Percentiles rank a stretch among this genome's conserved stretches.
These are phyloP conservation scores for Threskiornis aethiopicus DNA, from an alignment of 2,797 vertebrate species.

Conservation along the genomic window DNA sequence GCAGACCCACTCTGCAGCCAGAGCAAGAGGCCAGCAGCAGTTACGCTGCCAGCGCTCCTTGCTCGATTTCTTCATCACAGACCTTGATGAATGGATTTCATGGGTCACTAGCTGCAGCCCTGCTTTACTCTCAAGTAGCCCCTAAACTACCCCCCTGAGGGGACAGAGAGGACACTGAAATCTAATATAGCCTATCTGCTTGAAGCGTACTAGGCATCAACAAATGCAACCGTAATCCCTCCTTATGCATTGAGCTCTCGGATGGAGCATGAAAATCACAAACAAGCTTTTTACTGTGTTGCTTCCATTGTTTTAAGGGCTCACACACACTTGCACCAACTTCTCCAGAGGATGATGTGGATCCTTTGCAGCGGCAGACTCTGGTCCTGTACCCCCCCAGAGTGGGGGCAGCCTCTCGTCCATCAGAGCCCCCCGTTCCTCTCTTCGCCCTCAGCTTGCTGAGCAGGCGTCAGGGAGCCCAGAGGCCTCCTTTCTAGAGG, in stretches of 20 bases:
- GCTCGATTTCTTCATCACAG: neutral
- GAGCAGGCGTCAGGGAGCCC: fast-evolving
- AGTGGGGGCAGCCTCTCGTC: neutral
- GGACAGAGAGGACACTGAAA: neutral
- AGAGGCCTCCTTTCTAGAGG: constrained; percentile 7
- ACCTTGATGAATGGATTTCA: neutral
- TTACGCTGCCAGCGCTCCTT: neutral
- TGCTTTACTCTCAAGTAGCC: neutral
- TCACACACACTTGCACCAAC: fast-evolving
- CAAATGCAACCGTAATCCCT: neutral
- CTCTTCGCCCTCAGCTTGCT: neutral
- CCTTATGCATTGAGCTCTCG: fast-evolving
- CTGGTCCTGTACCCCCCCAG: neutral
- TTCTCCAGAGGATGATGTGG: neutral
- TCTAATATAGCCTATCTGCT: neutral
- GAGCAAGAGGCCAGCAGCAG: neutral
- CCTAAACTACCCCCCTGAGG: neutral
- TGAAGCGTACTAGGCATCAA: neutral
- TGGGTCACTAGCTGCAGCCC: neutral
- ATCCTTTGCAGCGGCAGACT: neutral
- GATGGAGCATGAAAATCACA: neutral
- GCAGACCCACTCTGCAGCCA: neutral
- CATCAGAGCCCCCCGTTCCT: neutral
- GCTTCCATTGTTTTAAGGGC: neutral
- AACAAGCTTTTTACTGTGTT: neutral